Percentiles rank a stretch among this genome's conserved stretches.
phyloP scores from a whole-genome alignment of 2,797 vertebrate species.

The Sphaeramia orbicularis region DNA sequence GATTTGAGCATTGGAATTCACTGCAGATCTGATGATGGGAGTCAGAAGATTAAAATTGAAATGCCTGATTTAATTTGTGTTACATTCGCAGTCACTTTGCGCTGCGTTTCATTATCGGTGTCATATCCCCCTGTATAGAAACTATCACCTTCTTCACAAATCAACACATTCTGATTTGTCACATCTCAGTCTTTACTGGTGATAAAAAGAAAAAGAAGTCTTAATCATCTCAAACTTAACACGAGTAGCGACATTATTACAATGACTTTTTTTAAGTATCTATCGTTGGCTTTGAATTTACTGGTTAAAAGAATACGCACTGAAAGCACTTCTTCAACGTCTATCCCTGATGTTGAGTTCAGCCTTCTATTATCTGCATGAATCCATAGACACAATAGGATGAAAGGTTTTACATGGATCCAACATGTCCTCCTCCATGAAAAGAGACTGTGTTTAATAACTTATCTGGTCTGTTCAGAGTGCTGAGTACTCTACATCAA shows the following conservation, averaged over 20 bases:
- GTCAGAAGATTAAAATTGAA: conserved; percentile 71
- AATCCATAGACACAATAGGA: conserved; percentile 13
- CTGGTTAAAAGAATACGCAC: neutral
- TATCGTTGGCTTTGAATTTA: too few relatives aligned
- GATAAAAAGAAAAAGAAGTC: conserved; percentile 19
- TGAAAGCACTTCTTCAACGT: neutral
- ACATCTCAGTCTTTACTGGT: conserved; percentile 30
- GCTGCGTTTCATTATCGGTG: conserved; percentile 74
- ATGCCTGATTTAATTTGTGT: conserved; percentile 72
- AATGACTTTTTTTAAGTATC: too few relatives aligned
- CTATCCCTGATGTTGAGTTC: neutral
- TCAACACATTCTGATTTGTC: conserved; percentile 38
- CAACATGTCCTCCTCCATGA: conserved; percentile 11
- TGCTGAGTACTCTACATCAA: conserved; percentile 18
- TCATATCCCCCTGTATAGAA: conserved; percentile 45
- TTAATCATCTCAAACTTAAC: conserved; percentile 6
- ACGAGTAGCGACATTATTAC: too few relatives aligned
- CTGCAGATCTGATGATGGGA: conserved; percentile 53
- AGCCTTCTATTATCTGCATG: conserved; percentile 15
- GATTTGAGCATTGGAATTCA: conserved; percentile 53
- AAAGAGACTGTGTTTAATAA: conserved; percentile 29
- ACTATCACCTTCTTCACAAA: conserved; percentile 34
- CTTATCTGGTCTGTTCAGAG: conserved; percentile 12
- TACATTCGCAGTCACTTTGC: conserved; percentile 76
- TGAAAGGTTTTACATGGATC: conserved; percentile 24